Percentiles rank a stretch among this genome's conserved stretches.
These are phyloP conservation scores for Drosophila aff. DNA, from an alignment of 1,140 invertebrate species.

Conservation along the genomic window DNA sequence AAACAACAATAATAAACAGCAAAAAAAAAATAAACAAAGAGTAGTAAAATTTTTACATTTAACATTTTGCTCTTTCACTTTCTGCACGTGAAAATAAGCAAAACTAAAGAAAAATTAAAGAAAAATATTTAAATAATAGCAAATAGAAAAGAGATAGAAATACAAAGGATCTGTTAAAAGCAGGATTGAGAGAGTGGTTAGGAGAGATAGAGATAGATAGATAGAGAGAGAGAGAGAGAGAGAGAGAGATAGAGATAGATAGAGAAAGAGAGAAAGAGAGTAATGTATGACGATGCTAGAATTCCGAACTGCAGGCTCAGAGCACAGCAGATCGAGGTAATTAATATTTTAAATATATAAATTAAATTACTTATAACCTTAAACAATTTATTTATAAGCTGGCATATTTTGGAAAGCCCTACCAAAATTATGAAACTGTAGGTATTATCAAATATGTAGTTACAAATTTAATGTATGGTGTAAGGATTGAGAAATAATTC, in stretches of 20 bases:
- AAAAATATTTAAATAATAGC: background rate
- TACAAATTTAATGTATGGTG: background rate
- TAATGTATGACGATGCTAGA: background rate
- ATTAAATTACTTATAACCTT: background rate
- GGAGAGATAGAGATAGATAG: background rate
- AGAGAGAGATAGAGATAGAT: no score
- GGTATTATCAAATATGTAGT: background rate
- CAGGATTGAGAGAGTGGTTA: background rate
- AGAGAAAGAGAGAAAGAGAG: no score
- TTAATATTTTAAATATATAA: background rate
- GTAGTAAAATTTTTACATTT: conserved; percentile 60
- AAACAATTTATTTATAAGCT: background rate
- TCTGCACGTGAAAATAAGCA: conserved; percentile 10
- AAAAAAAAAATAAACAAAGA: background rate
- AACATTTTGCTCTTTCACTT: conserved; percentile 78
- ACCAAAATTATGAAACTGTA: background rate
- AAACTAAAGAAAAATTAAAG: conserved; percentile 42
- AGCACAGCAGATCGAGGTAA: background rate
- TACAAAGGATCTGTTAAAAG: background rate
- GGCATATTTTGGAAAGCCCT: background rate
- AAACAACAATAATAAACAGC: background rate
- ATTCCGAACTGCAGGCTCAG: background rate
- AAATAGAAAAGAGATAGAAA: background rate
- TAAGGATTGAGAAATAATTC: background rate
- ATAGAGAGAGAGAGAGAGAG: no score